Evolutionary conservation across 2,888 invertebrate species (phyloP), one percentile per base, ranked within the genome.

Genomic region (Nymphalis c-album): DNA sequence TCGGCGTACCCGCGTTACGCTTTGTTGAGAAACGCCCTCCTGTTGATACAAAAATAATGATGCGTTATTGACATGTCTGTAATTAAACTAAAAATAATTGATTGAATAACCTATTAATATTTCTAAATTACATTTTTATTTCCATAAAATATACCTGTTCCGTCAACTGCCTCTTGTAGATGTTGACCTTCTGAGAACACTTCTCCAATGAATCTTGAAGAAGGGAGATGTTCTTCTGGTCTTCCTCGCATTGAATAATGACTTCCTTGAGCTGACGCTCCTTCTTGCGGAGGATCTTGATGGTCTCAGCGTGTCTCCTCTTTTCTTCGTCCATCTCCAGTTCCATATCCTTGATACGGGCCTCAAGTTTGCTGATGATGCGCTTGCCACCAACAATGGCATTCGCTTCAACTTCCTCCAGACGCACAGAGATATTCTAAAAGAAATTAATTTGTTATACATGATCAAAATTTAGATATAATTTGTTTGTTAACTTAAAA

Each of bases 201-300:
- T 98, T 98, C 90, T 98, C 98, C 80, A 97, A 93, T 62, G 96
- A 93, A 88, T 98, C 98, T 90, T 98, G 98, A 79, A 98, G 95
- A 81, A 99, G 94, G 76, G 95, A 93, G 82, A 98, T 96, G 93
- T 97, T 98, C 95, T 98, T 98, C 92, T 98, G 96, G 92, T 99
- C 98, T 90, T 99, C 98, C 91, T 98, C 98, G 84, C 97, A 96
- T 90, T 98, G 97, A 80, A 98, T 96, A 93, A 98, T 95, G 75
- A 98, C 95, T 91, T 98, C 98, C 94, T 99, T 98, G 85, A 98
- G 96, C 83, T 96, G 95, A 83, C 98, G 97, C 88, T 99, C 98
- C 95, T 99, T 99, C 95, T 99, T 99, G 93, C 98, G 97, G 85
- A 98, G 94, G 88, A 98, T 98, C 94, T 98, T 98, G 90, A 98